Conservation (phyloP, 1,140 invertebrate species). For the Zaprionus gabonicus region DNA sequence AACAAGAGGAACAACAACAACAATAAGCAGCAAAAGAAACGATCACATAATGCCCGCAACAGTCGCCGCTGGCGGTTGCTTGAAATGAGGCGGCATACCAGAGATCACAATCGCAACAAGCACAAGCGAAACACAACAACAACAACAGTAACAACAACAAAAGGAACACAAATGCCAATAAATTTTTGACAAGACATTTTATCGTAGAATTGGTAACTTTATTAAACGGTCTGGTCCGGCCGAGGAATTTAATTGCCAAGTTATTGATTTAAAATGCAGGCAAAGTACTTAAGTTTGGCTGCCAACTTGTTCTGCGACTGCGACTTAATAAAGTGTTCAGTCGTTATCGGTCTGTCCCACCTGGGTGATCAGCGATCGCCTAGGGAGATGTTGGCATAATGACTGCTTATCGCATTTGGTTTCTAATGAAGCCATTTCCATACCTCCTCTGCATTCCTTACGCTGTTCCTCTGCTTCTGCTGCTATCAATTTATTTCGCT, state of each 20-base stretch:
- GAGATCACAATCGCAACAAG: slow-evolving; percentile 65
- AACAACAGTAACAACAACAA: slow-evolving; percentile 41
- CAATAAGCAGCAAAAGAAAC: slow-evolving; percentile 20
- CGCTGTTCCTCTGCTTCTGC: slow-evolving; percentile 8
- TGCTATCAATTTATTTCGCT: slow-evolving; percentile 64
- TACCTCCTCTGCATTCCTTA: slow-evolving; percentile 22
- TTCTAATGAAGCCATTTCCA: slow-evolving; percentile 57
- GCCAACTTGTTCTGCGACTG: slow-evolving; percentile 38
- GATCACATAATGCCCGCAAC: slow-evolving; percentile 43
- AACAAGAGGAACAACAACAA: slow-evolving; percentile 7
- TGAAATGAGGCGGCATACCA: slow-evolving; percentile 60
- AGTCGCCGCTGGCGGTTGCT: slow-evolving; percentile 47
- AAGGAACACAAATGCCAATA: slow-evolving; percentile 72
- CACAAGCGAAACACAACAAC: slow-evolving; percentile 50
- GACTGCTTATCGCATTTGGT: slow-evolving; percentile 10
- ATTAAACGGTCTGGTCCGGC: slow-evolving; percentile 67
- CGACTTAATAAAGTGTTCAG: slow-evolving; percentile 58
- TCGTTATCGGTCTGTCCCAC: slow-evolving; percentile 10
- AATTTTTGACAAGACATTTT: slow-evolving; percentile 80
- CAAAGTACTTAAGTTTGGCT: slow-evolving; percentile 31
- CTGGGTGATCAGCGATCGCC: slow-evolving; percentile 23
- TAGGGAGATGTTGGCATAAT: slow-evolving; percentile 17
- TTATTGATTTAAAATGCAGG: slow-evolving; percentile 59
- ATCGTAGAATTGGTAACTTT: slow-evolving; percentile 72
- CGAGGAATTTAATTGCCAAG: slow-evolving; percentile 60